A percentile compares a stretch with the other conserved stretches of the same genome.
Evolutionary conservation across 2,888 invertebrate genomes (phyloP).

Genomic region (Dioctria linearis): DNA sequence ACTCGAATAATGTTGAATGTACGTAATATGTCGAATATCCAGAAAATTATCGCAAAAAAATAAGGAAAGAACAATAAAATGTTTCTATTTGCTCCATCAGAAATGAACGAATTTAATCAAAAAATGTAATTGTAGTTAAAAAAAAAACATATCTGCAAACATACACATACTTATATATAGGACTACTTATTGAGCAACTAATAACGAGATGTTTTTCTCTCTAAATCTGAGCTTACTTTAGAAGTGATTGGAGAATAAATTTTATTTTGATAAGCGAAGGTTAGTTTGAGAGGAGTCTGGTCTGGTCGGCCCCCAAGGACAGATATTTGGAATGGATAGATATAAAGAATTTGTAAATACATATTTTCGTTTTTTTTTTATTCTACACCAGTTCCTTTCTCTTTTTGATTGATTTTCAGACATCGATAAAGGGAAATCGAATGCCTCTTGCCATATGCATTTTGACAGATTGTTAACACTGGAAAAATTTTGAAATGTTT

Average conservation of each 20-base stretch:
- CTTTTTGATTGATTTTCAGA: neutral
- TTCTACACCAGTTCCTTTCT: no score
- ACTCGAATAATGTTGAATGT: neutral
- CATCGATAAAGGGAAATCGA: constrained; percentile 8
- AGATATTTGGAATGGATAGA: neutral
- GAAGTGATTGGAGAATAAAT: neutral
- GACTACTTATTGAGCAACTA: constrained; percentile 13
- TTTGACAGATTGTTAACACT: neutral
- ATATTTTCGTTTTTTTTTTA: no score
- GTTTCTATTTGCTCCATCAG: constrained; percentile 25
- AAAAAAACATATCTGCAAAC: neutral
- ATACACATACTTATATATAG: neutral
- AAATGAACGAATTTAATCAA: constrained; percentile 47
- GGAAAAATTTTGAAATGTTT: no score
- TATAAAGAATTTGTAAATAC: neutral
- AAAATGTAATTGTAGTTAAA: constrained; percentile 9
- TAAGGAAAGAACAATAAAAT: neutral
- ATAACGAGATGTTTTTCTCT: constrained; percentile 7
- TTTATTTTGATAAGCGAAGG: neutral
- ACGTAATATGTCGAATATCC: neutral
- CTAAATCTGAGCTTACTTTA: neutral
- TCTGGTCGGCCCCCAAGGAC: neutral
- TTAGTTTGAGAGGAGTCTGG: neutral
- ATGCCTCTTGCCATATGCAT: constrained; percentile 23
- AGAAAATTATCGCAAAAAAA: no score